Evolutionary conservation across 2,113 vertebrate species (phyloP).

Genomic region (Notechis scutatus): DNA sequence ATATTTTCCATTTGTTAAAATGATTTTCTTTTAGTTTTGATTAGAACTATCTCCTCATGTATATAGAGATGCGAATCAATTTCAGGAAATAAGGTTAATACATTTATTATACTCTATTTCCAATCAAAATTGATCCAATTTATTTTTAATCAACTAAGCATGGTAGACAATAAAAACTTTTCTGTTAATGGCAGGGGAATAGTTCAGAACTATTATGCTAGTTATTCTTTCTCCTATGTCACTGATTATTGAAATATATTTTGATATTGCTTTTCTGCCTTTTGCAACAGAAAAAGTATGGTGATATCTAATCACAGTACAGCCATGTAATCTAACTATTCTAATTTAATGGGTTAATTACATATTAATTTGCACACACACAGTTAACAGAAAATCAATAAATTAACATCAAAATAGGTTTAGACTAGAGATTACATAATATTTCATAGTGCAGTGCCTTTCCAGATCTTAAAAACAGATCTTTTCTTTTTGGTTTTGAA

Average conservation of each 20-base stretch:
- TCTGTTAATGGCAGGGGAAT: constrained; percentile 18
- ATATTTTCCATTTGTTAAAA: constrained; percentile 40
- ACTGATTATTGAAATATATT: constrained; percentile 19
- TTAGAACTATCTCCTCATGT: not conserved
- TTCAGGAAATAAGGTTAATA: not conserved
- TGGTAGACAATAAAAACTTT: fast-evolving
- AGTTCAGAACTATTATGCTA: not conserved
- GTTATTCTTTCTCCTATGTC: not conserved
- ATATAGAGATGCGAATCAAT: not conserved
- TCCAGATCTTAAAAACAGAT: not conserved
- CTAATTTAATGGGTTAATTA: not conserved
- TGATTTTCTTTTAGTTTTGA: not conserved
- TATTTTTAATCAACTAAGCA: not conserved
- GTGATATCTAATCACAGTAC: not conserved
- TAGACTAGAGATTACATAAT: not conserved
- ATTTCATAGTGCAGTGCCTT: not conserved
- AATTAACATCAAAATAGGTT: not conserved
- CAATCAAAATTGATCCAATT: not conserved
- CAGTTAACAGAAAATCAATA: not conserved
- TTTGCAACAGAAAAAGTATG: not conserved
- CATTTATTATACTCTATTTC: constrained; percentile 3
- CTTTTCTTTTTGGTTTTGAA: not conserved
- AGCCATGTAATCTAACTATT: not conserved
- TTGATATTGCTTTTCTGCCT: not conserved
- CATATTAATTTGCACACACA: not conserved